Conservation (phyloP, 2,113 vertebrate genomes). For the Sinocyclocheilus rhinocerous region DNA sequence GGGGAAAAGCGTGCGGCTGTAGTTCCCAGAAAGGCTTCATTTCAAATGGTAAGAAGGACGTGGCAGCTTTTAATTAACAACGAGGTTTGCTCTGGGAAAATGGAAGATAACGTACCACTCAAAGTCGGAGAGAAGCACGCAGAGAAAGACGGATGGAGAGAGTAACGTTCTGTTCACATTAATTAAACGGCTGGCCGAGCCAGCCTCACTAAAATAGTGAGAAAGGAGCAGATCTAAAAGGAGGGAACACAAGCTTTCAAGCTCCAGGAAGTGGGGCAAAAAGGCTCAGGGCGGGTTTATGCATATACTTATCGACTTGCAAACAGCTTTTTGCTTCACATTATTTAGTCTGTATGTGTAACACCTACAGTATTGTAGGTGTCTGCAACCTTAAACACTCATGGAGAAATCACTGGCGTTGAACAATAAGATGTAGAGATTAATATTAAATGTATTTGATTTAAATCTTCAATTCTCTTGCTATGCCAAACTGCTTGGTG, state of each 20-base stretch:
- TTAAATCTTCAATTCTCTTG: background rate
- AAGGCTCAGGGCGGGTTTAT: constrained; percentile 17
- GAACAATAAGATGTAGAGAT: background rate
- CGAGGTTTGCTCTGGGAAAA: constrained; percentile 44
- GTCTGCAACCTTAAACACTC: background rate
- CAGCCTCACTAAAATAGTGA: constrained; percentile 30
- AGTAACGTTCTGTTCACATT: constrained; percentile 34
- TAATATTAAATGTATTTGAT: background rate
- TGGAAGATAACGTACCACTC: constrained; percentile 44
- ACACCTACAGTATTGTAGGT: background rate
- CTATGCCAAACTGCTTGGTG: background rate
- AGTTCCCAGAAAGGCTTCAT: constrained; percentile 10
- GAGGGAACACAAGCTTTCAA: constrained; percentile 32
- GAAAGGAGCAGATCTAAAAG: constrained; percentile 38
- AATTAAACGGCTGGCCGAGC: constrained; percentile 34
- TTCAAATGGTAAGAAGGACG: constrained; percentile 28
- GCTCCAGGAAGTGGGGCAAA: constrained; percentile 23
- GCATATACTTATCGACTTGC: constrained; percentile 18
- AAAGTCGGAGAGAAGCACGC: constrained; percentile 3
- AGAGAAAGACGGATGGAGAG: constrained; percentile 35
- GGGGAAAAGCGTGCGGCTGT: background rate
- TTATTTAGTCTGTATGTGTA: constrained; percentile 15
- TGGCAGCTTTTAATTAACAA: constrained; percentile 52
- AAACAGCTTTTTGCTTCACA: constrained; percentile 23
- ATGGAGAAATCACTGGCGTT: background rate